Evolutionary conservation across 2,888 invertebrate genomes (phyloP).

Genomic region (Galerucella calmariensis): DNA sequence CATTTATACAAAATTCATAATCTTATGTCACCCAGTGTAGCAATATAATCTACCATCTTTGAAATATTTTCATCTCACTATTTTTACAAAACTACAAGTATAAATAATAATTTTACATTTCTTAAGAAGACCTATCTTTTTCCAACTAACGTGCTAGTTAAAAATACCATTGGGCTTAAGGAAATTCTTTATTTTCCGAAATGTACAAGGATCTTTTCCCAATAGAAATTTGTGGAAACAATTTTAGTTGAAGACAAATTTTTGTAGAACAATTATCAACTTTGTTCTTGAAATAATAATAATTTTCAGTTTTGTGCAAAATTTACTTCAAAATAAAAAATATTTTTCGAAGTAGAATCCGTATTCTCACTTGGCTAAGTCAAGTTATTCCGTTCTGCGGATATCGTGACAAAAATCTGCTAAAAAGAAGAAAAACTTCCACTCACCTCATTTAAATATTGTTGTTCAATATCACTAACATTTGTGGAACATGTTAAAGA

Average conservation of each 20-base stretch:
- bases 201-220: no score
- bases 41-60: neutral
- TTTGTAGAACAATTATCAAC: no score
- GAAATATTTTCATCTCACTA: neutral
- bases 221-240: no score
- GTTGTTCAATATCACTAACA: constrained; percentile 18
- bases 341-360: neutral
- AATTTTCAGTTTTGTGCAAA: no score
- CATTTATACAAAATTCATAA: neutral
- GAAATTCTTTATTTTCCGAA: neutral
- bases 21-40: no score
- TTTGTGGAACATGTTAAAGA: constrained; percentile 47
- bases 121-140: constrained; percentile 1
- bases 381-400: neutral
- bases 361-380: neutral
- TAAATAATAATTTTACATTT: neutral
- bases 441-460: constrained; percentile 22
- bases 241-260: no score
- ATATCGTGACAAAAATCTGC: constrained; percentile 2
- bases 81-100: neutral
- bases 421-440: neutral
- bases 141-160: neutral
- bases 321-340: no score
- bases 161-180: no score
- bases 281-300: no score